Evolutionary conservation across 2,888 invertebrate species (phyloP).

Genomic region (Cremastobaeus sp.): DNA sequence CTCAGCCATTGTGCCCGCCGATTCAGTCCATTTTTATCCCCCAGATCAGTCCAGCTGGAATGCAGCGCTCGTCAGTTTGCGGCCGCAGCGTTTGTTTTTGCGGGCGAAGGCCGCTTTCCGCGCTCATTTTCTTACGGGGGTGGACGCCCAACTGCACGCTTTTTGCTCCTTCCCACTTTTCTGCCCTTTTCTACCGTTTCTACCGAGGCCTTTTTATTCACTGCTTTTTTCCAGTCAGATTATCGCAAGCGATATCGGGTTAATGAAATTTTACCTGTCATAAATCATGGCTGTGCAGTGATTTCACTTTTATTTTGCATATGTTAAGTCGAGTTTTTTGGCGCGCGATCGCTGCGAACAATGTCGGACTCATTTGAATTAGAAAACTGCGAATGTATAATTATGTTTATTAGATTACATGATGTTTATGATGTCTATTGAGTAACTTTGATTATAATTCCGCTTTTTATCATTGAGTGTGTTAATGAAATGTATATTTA

Average conservation of each 20-base stretch:
- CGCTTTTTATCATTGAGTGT: background rate
- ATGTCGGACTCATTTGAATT: background rate
- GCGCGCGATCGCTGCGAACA: background rate
- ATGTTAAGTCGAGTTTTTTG: background rate
- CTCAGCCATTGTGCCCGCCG: constrained; percentile 18
- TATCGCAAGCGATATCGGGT: too few relatives aligned
- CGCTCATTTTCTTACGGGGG: background rate
- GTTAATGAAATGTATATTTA: constrained; percentile 9
- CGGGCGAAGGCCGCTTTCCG: constrained; percentile 5
- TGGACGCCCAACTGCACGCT: too few relatives aligned
- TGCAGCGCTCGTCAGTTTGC: constrained; percentile 18
- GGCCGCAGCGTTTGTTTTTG: constrained; percentile 24
- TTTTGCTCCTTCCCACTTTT: too few relatives aligned
- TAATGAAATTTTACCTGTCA: too few relatives aligned
- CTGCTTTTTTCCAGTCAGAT: too few relatives aligned
- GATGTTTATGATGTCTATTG: constrained; percentile 3
- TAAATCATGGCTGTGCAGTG: too few relatives aligned
- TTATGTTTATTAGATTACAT: constrained; percentile 14
- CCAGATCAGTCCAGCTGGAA: background rate
- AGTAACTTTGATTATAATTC: constrained; percentile 18
- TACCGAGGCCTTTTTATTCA: too few relatives aligned
- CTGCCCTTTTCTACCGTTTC: too few relatives aligned
- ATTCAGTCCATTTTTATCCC: constrained; percentile 1
- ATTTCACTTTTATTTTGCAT: constrained; percentile 12
- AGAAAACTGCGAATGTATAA: constrained; percentile 18